Evolutionary conservation across 1,140 invertebrate species (phyloP).

Genomic region (Brachionus calyciflorus): DNA sequence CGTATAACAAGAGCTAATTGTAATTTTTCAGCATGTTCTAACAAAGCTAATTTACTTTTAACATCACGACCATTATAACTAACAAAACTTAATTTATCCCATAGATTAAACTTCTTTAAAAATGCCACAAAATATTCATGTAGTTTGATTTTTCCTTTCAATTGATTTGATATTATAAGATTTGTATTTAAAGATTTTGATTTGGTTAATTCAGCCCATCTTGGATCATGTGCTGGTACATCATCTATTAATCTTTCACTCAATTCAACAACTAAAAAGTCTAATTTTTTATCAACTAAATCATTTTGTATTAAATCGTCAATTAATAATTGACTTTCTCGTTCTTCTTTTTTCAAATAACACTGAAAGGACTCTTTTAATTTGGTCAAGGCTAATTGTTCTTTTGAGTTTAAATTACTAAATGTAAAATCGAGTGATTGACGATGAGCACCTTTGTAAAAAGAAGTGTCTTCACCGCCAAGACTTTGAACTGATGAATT

Average conservation of each 20-base stretch:
- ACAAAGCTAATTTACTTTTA: conserved; percentile 2
- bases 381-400: conserved; percentile 7
- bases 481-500: conserved; percentile 26
- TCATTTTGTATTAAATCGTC: conserved; percentile 1
- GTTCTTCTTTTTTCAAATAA: conserved; percentile 43
- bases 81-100: conserved; percentile 19
- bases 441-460: background rate
- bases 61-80: conserved; percentile 21
- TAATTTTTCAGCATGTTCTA: conserved; percentile 42
- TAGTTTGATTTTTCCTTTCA: conserved; percentile 39
- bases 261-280: conserved; percentile 22
- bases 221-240: conserved; percentile 21
- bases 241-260: conserved; percentile 42
- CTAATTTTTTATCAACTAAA: conserved; percentile 5
- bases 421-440: conserved; percentile 44
- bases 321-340: conserved; percentile 42
- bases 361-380: conserved; percentile 37
- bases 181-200: conserved; percentile 18
- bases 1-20: conserved; percentile 35
- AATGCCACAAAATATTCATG: conserved; percentile 39
- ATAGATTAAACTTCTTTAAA: conserved; percentile 39
- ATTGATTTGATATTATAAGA: conserved; percentile 33
- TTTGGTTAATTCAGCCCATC: conserved; percentile 43
- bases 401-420: background rate
- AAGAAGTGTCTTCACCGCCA: conserved; percentile 10